phyloP scores from a whole-genome alignment of 2,888 invertebrate genomes.

The Lycophotia porphyrea region DNA sequence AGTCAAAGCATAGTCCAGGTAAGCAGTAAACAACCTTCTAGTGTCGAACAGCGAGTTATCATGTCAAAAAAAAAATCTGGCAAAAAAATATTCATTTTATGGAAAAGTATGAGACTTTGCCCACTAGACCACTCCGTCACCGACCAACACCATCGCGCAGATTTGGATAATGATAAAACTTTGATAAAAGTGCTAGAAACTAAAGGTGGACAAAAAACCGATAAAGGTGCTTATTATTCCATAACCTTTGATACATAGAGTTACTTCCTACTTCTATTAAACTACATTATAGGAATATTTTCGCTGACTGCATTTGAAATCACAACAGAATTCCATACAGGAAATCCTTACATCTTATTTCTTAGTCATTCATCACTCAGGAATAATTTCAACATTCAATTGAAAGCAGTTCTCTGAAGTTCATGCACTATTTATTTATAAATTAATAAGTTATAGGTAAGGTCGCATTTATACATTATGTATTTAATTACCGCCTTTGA shows the following conservation, averaged over 20 bases:
- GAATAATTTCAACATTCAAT: slow-evolving; percentile 37
- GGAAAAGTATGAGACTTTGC: background rate
- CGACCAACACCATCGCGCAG: background rate
- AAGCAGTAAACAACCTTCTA: too few relatives aligned
- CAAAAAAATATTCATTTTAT: background rate
- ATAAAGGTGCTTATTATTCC: background rate
- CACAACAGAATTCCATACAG: slow-evolving; percentile 33
- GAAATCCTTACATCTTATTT: slow-evolving; percentile 39
- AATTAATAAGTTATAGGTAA: slow-evolving; percentile 42
- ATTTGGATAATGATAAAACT: background rate
- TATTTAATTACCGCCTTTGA: slow-evolving; percentile 58
- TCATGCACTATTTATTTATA: slow-evolving; percentile 57
- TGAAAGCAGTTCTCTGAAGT: slow-evolving; percentile 47
- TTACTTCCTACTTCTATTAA: background rate
- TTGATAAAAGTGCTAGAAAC: background rate
- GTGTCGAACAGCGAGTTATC: too few relatives aligned
- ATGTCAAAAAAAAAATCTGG: background rate
- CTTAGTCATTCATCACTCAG: slow-evolving; percentile 8
- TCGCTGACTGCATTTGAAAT: background rate
- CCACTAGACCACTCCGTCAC: too few relatives aligned
- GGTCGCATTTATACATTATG: slow-evolving; percentile 41
- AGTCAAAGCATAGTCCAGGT: too few relatives aligned
- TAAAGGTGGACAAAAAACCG: too few relatives aligned
- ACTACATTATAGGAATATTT: slow-evolving; percentile 12
- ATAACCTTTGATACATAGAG: background rate